Evolutionary conservation across 2,113 vertebrate genomes (phyloP).

Genomic region (Scolopax mira): DNA sequence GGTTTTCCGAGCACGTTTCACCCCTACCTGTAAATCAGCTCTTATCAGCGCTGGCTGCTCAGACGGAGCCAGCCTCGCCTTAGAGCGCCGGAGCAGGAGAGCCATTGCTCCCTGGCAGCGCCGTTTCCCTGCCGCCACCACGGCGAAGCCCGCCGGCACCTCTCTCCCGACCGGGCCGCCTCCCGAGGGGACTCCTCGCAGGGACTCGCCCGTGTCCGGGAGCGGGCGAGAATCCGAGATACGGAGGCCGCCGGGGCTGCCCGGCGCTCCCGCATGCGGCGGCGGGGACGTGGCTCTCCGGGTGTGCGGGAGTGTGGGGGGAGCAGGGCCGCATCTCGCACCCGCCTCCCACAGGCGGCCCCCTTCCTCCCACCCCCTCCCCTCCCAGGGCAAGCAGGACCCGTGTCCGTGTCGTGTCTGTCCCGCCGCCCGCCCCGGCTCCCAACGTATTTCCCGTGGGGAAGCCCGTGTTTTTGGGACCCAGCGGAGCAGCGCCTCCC

Average conservation of each 20-base stretch:
- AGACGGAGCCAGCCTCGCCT: not conserved
- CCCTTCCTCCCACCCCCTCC: no score
- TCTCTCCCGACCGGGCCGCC: not conserved
- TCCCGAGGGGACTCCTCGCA: not conserved
- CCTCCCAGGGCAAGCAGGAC: no score
- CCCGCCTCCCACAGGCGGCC: no score
- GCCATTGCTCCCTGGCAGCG: not conserved
- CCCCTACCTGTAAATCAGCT: conserved; percentile 38
- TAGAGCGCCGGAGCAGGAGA: not conserved
- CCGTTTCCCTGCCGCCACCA: not conserved
- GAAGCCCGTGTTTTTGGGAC: not conserved
- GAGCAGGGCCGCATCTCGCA: not conserved
- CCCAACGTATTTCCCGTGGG: not conserved
- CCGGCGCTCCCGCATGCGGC: no score
- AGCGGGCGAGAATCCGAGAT: not conserved
- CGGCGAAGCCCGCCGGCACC: not conserved
- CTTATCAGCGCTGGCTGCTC: conserved; percentile 1
- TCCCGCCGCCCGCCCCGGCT: not conserved
- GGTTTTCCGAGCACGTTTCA: conserved; percentile 44
- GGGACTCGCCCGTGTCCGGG: not conserved
- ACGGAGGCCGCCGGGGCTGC: no score
- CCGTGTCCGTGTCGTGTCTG: not conserved
- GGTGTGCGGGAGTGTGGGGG: no score
- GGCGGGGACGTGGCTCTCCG: not conserved
- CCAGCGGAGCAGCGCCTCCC: not conserved